Evolutionary conservation across 2,797 vertebrate species (phyloP), one percentile per base, ranked within the genome.

Genomic region (Momotus momota): DNA sequence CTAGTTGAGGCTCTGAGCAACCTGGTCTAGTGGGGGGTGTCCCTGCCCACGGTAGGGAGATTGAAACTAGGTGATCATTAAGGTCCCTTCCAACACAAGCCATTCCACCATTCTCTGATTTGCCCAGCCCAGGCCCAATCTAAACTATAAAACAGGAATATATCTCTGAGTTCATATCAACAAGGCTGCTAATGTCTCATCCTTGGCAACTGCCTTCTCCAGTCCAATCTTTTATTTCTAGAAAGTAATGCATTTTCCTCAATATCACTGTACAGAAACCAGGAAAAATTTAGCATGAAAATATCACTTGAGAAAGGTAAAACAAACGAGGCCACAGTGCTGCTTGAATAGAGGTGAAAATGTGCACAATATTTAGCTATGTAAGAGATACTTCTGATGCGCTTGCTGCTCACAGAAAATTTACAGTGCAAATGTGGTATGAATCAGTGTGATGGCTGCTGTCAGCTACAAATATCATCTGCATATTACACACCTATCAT

Each of bases 381-480:
- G 12, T 13, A 55, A 65, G 48, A 89, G 41, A 48, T n/a, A 51
- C 7, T 51, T 65, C 52, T 80, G 60, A 43, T 71, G 33, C 18
- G 33, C 31, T 60, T 87, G 57, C 75, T 89, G 64, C 69, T 67
- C 72, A 71, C 46, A 58, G 52, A 66, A 91, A 83, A 87, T 62
- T 66, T 83, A 96, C 43, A 88, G 80, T 7, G 1, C 54, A 83
- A 60, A 15, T 12, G 20, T 26, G 77, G 41, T 35, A 78, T 62
- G 96, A 90, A 93, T 94, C 70, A 90, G 70, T 52, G 86, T 33
- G 91, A 57, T 43, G 69, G 38, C 46, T 93, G 43, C 62, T 78
- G 57, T 65, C 94, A 86, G 74, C 71, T 89, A 38, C 70, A 95
- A 83, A 94, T 85, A 79, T 58, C 83, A 95, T 78, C 62, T 91